Evolutionary conservation across 2,888 invertebrate genomes (phyloP), one percentile per base, ranked within the genome.

Genomic region (Panorpa germanica): DNA sequence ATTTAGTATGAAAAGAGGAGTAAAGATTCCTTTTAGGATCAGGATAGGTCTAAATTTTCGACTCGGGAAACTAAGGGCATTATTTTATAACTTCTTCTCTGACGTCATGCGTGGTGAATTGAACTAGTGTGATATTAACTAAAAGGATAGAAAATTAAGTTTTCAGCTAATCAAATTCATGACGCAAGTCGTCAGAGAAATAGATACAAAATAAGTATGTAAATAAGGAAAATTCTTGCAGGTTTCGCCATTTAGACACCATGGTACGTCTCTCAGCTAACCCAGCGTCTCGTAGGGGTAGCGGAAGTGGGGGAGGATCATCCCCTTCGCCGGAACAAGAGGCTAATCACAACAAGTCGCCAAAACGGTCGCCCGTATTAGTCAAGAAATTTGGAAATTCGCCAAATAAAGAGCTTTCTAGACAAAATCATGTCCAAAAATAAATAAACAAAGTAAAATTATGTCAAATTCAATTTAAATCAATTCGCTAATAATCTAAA

Each of bases 181-280:
- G n/a, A n/a, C n/a, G n/a, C n/a, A n/a, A n/a, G n/a, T n/a, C n/a
- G n/a, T n/a, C 9, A 26, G 11, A 25, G 23, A 20, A 21, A 23
- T 7, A 23, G 21, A 30, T 34, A 30, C 29, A 32, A 29, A 26
- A 9, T 13, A 5, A 25, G 7, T 12, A 15, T 14, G 6, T 25
- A 3, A 6, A 14, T 16, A 8, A 25, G 16, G 5, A 29, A 35
- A 26, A 34, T 32, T 11, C 7, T 35, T 40, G 7, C 46, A 83
- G 83, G 46, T 85, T 85, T 53, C 74, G 85, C 12, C 83, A 85
- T 52, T 58, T 83, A 52, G 83, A 85, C 49, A 81, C 83, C 11
- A 80, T 76, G 63, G 80, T 85, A 18, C 68, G 80, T 1, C 57
- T 83, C 41, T 75, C 78, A 46, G 62, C 71, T 26, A n/a, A n/a